A percentile compares a stretch with the other conserved stretches of the same genome.
phyloP scores from a whole-genome alignment of 2,888 invertebrate genomes.

The Pachliopta kotzebuea region DNA sequence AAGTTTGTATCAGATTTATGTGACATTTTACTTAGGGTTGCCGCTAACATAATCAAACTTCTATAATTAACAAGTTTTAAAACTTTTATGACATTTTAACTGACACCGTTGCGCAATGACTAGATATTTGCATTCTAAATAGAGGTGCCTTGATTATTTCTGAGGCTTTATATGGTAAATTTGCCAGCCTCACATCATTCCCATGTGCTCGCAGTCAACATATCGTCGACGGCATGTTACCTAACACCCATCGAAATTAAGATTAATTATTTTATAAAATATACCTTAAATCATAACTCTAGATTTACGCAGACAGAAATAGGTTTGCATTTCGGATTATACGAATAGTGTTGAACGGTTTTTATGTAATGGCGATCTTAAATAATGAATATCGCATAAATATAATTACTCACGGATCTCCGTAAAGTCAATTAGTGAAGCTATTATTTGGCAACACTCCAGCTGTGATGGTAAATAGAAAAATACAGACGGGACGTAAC shows the following conservation, averaged over 20 bases:
- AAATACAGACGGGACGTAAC: slow-evolving; percentile 23
- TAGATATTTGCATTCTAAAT: too few relatives aligned
- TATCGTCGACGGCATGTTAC: too few relatives aligned
- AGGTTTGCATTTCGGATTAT: neutral
- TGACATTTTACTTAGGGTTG: slow-evolving; percentile 15
- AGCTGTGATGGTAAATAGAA: slow-evolving; percentile 34
- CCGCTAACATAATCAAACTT: neutral
- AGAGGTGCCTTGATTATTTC: too few relatives aligned
- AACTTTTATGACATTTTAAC: neutral
- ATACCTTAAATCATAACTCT: too few relatives aligned
- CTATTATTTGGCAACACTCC: slow-evolving; percentile 37
- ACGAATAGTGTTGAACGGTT: slow-evolving; percentile 7
- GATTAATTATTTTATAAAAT: too few relatives aligned
- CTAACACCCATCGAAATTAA: too few relatives aligned
- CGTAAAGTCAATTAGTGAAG: slow-evolving; percentile 59
- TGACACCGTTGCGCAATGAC: too few relatives aligned
- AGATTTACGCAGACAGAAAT: too few relatives aligned
- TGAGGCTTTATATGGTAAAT: too few relatives aligned
- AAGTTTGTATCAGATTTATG: slow-evolving; percentile 25
- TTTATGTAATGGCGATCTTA: slow-evolving; percentile 1
- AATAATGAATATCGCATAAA: slow-evolving; percentile 36
- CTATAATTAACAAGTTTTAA: neutral
- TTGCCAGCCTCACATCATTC: too few relatives aligned
- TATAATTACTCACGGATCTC: slow-evolving; percentile 46
- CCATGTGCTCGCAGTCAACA: too few relatives aligned